Evolutionary conservation across 2,113 vertebrate species (phyloP).

Genomic region (Gallinago paraguaiae): DNA sequence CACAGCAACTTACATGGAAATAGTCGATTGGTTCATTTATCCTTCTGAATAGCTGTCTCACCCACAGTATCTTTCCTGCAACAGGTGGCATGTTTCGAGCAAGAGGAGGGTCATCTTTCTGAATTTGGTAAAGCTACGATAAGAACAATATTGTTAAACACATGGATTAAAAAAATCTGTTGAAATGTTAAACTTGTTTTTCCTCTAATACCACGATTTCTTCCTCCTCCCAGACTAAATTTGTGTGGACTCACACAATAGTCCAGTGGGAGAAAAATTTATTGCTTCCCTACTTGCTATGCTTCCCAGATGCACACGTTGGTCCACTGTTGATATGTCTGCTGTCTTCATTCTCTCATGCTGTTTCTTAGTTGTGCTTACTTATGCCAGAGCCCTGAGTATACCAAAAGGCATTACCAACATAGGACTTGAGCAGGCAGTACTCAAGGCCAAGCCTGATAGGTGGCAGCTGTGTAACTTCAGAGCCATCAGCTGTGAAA

Average conservation of each 20-base stretch:
- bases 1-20: constrained; percentile 77
- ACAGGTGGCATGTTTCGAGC: constrained; percentile 82
- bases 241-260: neutral
- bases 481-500: neutral
- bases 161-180: neutral
- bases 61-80: constrained; percentile 85
- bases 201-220: neutral
- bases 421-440: neutral
- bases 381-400: neutral
- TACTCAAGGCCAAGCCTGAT: neutral
- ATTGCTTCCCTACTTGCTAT: neutral
- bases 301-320: neutral
- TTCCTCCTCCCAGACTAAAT: neutral
- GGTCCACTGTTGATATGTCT: neutral
- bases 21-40: constrained; percentile 82
- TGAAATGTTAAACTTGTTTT: neutral
- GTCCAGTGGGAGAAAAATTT: neutral
- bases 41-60: constrained; percentile 80
- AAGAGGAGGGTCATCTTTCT: constrained; percentile 80
- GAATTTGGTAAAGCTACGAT: constrained; percentile 74
- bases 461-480: neutral
- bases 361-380: neutral
- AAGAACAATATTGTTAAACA: neutral
- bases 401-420: neutral
- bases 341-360: neutral